Conservation (phyloP, 2,113 vertebrate species). For the Ellobius talpinus region DNA sequence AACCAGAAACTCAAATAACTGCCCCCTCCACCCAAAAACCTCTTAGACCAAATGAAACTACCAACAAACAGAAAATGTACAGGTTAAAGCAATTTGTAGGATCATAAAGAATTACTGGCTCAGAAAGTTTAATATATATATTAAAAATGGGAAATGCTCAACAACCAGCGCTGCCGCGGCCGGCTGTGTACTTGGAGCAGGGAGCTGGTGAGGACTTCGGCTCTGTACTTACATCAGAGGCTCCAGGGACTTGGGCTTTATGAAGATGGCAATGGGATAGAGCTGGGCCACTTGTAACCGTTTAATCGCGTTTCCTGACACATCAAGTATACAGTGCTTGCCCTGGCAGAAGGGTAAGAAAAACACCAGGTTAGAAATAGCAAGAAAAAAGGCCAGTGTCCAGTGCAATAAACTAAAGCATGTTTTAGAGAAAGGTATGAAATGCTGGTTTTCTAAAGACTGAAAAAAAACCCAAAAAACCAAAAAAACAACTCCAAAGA, state of each 20-base stretch:
- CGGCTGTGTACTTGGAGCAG: neutral
- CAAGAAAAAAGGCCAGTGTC: constrained; percentile 51
- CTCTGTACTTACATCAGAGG: constrained; percentile 95
- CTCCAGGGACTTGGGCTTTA: constrained; percentile 96
- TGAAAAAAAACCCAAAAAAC: neutral
- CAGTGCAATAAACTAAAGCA: neutral
- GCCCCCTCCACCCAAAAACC: neutral
- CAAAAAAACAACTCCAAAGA: neutral
- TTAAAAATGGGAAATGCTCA: neutral
- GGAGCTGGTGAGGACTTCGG: neutral
- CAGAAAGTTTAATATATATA: neutral
- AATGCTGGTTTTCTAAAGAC: neutral
- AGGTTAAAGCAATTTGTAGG: neutral
- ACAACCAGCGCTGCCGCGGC: neutral
- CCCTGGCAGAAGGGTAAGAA: constrained; percentile 89
- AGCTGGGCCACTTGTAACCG: constrained; percentile 99
- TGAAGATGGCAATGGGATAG: constrained; percentile 98
- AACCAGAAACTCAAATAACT: neutral
- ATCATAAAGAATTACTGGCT: constrained; percentile 29
- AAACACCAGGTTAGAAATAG: constrained; percentile 67
- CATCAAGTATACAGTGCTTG: constrained; percentile 98
- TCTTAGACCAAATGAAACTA: neutral
- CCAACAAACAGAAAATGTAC: neutral
- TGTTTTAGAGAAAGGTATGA: neutral
- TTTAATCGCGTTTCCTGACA: constrained; percentile 99